Base-by-base conservation (phyloP, 2,888 invertebrate genomes). In the Acronicta leporina region DNA sequence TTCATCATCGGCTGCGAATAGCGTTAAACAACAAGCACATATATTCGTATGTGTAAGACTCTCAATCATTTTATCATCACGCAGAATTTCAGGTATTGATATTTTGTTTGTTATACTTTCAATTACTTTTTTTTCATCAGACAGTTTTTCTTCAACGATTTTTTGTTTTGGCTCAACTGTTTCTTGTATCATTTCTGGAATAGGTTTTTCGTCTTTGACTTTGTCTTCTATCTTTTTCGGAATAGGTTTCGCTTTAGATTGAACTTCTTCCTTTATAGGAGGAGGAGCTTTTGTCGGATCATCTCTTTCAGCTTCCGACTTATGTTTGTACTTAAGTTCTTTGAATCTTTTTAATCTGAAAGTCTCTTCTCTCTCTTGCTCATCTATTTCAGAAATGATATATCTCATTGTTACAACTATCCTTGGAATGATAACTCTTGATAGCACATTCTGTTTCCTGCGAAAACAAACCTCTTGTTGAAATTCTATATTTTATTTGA, bases 401-500 rank as follows among this genome's bases (percentile, higher is more conserved):
- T 85, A 86, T 10, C 47, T 57, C 25, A 79, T 68, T 33, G 81
- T 82, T 5, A 71, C 49, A n/a, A 55, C 38, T 11, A 82, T 72
- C 63, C 71, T 79, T 45, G 86, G 86, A 62, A 80, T 60, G 14
- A 85, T 62, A 43, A 80, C 42, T 61, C 77, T 87, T 30, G 71
- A 54, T 30, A 87, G 65, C 10, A 86, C 82, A 70, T 86, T 86
- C 65, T 75, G 76, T 72, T 84, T 86, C 83, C 87, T 87, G 86
- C 54, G 54, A 77, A 82, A 62, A 77, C 58, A 83, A 81, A 75
- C 30, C 20, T 38, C 38, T 44, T 50, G 44, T 64, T 65, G 47
- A 55, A 49, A 48, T 48, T 63, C 16, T 40, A 5, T 38, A 10
- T 40, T 33, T 11, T 55, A 14, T 55, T 8, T 13, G 11, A 40